Evolutionary conservation across 1,140 invertebrate species (phyloP).

Genomic region (Drosophila pandora): DNA sequence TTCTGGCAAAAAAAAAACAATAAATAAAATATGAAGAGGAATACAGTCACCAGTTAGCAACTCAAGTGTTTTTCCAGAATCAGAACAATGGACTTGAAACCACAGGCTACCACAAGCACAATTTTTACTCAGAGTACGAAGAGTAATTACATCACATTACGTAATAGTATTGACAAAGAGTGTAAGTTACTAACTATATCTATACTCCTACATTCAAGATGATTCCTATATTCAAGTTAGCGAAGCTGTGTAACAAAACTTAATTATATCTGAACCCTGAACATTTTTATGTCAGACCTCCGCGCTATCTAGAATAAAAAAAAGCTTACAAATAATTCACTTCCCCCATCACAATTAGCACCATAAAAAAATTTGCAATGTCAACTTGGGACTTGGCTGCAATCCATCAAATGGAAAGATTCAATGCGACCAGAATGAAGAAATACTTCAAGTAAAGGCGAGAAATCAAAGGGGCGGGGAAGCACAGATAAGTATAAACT

Average conservation of each 20-base stretch:
- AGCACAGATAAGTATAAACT: constrained; percentile 38
- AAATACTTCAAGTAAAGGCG: neutral
- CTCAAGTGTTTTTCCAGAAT: constrained; percentile 53
- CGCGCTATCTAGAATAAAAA: neutral
- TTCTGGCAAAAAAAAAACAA: constrained; percentile 18
- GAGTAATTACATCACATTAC: constrained; percentile 65
- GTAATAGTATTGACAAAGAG: constrained; percentile 44
- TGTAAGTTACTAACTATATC: too few species aligned
- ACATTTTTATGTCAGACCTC: neutral
- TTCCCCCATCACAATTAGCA: constrained; percentile 35
- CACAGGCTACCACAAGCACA: constrained; percentile 25
- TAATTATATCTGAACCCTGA: neutral
- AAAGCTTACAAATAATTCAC: constrained; percentile 28
- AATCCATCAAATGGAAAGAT: constrained; percentile 43
- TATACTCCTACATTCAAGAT: too few species aligned
- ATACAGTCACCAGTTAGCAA: constrained; percentile 37
- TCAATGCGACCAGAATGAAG: constrained; percentile 29
- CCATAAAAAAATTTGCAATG: constrained; percentile 37
- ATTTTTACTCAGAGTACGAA: constrained; percentile 36
- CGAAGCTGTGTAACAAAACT: neutral
- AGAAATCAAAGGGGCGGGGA: neutral
- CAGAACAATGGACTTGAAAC: constrained; percentile 33
- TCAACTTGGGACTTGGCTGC: constrained; percentile 27
- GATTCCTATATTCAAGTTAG: neutral
- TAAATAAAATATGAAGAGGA: constrained; percentile 18